Evolutionary conservation across 2,113 vertebrate genomes (phyloP), one percentile per base, ranked within the genome.

Genomic region (Meles meles): DNA sequence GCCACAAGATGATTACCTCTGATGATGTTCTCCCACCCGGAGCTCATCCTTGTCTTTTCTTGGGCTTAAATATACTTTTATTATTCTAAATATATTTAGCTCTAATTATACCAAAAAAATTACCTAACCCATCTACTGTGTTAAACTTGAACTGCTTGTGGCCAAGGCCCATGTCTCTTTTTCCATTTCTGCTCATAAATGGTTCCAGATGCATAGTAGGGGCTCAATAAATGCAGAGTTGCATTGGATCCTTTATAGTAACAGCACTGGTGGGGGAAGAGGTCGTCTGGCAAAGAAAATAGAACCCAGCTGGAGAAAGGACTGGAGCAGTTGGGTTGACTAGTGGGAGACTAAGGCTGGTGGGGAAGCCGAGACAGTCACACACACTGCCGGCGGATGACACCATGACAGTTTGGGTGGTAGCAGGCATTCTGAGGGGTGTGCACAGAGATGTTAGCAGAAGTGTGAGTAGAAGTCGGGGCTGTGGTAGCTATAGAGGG

Each of bases 31-130:
- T 77, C 25, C 6, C 10, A 47, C 49, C 31, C 44, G 55, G 29
- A 88, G 65, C 63, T 74, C 18, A 57, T 20, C 44, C n/a, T 3
- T 65, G 5, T 72, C 65, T 96, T 37, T 82, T 55, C 6, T 20
- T 37, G 81, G 81, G 31, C 42, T 77, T 77, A 23, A 57, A 25
- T 47, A 13, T 37, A 67, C 69, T 76, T 90, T 39, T 49, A 69
- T 69, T 15, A 39, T 21, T 49, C 81, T 27, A 79, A 18, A 49
- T 80, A 39, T 55, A 57, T 13, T 71, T 59, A 49, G 31, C 37
- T 59, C 39, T 61, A 21, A 77, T 55, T 11, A 61, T 71, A 85
- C 86, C n/a, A n/a, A 71, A 42, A 42, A 91, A 91, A 84, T 82
- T 57, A 67, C 71, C 12, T 42, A 27, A n/a, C 31, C 39, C 18